These are phyloP conservation scores for Noctua fimbriata DNA, from an alignment of 2,888 invertebrate genomes.

Conservation along the genomic window DNA sequence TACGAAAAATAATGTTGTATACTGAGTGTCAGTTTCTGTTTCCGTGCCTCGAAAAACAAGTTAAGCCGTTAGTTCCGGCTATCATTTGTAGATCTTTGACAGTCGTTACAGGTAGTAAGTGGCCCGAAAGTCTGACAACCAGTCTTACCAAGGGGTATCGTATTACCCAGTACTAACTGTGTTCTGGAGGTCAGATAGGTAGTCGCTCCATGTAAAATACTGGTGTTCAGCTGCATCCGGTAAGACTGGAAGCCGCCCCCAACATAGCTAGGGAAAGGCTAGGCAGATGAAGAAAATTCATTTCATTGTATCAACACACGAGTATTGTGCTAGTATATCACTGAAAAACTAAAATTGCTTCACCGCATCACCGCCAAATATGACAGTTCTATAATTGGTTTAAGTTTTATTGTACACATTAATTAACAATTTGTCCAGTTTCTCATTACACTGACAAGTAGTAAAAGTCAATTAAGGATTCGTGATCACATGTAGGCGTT, in stretches of 20 bases:
- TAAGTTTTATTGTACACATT: constrained; percentile 31
- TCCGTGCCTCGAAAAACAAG: too few species aligned
- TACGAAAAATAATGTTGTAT: too few species aligned
- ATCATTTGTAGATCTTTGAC: too few species aligned
- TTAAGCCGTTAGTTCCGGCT: too few species aligned
- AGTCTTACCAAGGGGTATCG: too few species aligned
- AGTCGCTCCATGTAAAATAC: background rate
- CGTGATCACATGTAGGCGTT: constrained; percentile 32
- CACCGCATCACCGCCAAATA: constrained; percentile 1
- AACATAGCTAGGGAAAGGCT: background rate
- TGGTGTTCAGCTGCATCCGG: background rate
- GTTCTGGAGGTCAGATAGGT: too few species aligned
- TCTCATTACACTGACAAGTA: constrained; percentile 33
- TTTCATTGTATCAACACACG: too few species aligned
- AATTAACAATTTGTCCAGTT: constrained; percentile 41
- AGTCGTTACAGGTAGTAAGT: too few species aligned
- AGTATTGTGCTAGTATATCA: background rate
- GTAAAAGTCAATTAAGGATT: constrained; percentile 45
- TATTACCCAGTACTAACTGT: too few species aligned
- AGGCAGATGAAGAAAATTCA: background rate
- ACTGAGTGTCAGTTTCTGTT: too few species aligned
- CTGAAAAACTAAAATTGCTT: background rate
- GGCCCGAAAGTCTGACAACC: too few species aligned
- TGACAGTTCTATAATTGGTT: constrained; percentile 29
- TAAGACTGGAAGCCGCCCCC: background rate